Evolutionary conservation across 2,797 vertebrate genomes (phyloP), one percentile per base, ranked within the genome.

Genomic region (Myotis pilosus): DNA sequence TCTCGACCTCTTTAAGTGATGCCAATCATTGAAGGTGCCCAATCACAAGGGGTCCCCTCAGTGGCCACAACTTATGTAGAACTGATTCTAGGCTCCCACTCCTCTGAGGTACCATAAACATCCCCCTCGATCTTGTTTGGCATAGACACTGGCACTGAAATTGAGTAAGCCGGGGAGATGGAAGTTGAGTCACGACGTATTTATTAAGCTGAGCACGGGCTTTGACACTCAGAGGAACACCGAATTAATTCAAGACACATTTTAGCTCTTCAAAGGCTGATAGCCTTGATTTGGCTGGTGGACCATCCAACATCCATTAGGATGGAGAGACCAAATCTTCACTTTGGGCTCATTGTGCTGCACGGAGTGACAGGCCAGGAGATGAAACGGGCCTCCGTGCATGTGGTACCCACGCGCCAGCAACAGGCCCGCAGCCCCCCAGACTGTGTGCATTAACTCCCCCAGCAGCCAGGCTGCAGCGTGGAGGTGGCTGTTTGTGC

Each of bases 211-310:
- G 30, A 94, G 72, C 68, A 87, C 75, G 69, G 76, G 64, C 94
- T 95, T 53, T 87, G 92, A 92, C 76, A 95, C 90, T 96, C 89
- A 81, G 90, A 95, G 60, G 93, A 92, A 82, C 62, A 92, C 38
- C 84, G 91, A 66, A 94, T 96, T 96, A 94, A 96, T 94, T 89
- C 83, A 95, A 97, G 94, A 95, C 86, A 96, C 44, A 95, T 93
- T 93, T 82, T 95, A 95, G 95, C 86, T 91, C 86, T 92, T 82
- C 86, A 91, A 86, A 93, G 87, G 71, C 83, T 95, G 93, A 91
- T 23, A 60, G n/a, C 33, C 47, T 88, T 75, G 94, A 79, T 90
- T 89, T 87, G 57, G 93, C 75, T 71, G 47, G 53, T 89, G 82
- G 96, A 94, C 92, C 93, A 93, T 93, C 95, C 96, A 96, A 82